phyloP scores from a whole-genome alignment of 2,113 vertebrate genomes.

The Brienomyrus longianalis region DNA sequence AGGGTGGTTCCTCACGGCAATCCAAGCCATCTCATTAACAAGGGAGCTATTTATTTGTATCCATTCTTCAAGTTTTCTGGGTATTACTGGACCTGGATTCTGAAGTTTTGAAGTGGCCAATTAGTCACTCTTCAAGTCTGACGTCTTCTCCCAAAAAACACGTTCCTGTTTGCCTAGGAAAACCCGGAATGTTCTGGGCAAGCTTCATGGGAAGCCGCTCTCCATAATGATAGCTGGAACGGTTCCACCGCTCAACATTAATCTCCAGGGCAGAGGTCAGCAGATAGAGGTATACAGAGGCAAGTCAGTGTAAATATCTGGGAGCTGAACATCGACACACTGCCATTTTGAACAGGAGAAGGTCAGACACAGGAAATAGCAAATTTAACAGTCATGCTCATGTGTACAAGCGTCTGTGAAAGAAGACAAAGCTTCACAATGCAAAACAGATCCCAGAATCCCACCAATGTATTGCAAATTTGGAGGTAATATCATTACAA shows the following conservation, averaged over 20 bases:
- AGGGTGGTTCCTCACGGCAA: neutral
- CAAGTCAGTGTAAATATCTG: neutral
- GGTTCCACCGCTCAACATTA: constrained; percentile 37
- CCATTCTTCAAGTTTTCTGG: neutral
- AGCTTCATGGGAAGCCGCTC: constrained; percentile 30
- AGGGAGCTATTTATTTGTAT: neutral
- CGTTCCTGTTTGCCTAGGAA: neutral
- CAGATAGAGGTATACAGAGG: constrained; percentile 22
- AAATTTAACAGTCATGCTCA: neutral
- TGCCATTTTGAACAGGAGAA: neutral
- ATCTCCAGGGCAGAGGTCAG: constrained; percentile 32
- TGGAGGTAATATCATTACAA: neutral
- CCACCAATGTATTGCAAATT: neutral
- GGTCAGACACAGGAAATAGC: neutral
- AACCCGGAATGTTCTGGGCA: neutral
- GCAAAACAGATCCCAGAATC: neutral
- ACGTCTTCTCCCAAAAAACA: neutral
- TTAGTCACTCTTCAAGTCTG: neutral
- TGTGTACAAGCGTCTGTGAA: neutral
- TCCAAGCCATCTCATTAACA: neutral
- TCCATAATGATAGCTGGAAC: constrained; percentile 22
- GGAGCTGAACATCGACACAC: neutral
- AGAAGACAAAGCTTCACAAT: neutral
- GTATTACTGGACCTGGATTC: neutral
- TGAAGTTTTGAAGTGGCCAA: neutral